Conservation (phyloP, 2,888 invertebrate species). For the Petrolisthes manimaculis region DNA sequence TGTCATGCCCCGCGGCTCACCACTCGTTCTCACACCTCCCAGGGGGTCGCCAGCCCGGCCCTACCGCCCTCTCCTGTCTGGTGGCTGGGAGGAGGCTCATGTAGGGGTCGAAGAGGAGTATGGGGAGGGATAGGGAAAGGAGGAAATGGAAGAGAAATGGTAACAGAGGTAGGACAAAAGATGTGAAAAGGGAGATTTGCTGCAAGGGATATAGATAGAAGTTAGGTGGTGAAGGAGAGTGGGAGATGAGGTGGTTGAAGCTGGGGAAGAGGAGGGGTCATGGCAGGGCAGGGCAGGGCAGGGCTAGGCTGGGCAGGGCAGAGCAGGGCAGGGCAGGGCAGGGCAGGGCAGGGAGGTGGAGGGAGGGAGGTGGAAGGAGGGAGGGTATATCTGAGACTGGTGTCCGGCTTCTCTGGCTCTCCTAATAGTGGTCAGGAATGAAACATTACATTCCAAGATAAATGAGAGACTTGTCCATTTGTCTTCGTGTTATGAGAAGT, state of each 20-base stretch:
- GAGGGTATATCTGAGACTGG: background rate
- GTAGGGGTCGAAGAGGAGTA: background rate
- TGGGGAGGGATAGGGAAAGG: background rate
- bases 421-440: constrained; percentile 41
- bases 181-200: background rate
- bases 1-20: constrained; percentile 38
- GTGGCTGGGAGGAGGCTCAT: background rate
- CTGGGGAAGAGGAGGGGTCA: background rate
- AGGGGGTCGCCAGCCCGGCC: constrained; percentile 17
- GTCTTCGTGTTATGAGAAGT: constrained; percentile 42
- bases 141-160: constrained; percentile 1
- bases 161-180: background rate
- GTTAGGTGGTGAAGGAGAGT: background rate
- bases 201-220: background rate
- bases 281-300: background rate
- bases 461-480: constrained; percentile 40
- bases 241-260: background rate
- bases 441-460: constrained; percentile 48
- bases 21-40: constrained; percentile 40
- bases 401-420: background rate
- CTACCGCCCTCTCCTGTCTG: background rate
- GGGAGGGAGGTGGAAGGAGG: too few relatives aligned
- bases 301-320: background rate
- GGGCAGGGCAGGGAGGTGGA: too few relatives aligned
- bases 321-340: background rate